Percentiles rank a stretch among this genome's conserved stretches.
phyloP scores from a whole-genome alignment of 2,888 invertebrate species.

The Zaprionus obscuricornis region DNA sequence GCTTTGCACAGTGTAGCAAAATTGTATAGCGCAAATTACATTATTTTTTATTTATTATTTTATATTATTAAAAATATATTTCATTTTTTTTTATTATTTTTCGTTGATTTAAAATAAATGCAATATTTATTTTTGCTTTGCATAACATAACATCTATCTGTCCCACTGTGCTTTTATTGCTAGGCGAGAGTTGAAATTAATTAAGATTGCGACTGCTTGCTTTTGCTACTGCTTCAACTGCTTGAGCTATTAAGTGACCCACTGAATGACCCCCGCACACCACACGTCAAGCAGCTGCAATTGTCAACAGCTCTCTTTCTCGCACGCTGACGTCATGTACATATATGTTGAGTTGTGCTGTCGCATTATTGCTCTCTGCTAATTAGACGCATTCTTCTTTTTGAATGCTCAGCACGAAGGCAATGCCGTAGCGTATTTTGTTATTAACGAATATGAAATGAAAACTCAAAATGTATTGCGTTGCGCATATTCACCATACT shows the following conservation, averaged over 20 bases:
- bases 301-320: constrained; percentile 32
- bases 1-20: neutral
- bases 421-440: constrained; percentile 23
- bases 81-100: neutral
- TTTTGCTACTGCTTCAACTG: constrained; percentile 24
- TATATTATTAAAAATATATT: too few species aligned
- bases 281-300: constrained; percentile 39
- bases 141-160: neutral
- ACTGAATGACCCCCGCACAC: constrained; percentile 28
- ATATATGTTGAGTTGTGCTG: neutral
- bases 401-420: constrained; percentile 51
- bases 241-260: constrained; percentile 66
- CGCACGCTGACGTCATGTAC: constrained; percentile 51
- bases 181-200: constrained; percentile 48
- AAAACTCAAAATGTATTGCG: constrained; percentile 37
- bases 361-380: constrained; percentile 17
- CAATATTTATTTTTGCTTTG: too few species aligned
- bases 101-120: neutral
- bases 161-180: constrained; percentile 29
- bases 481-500: constrained; percentile 39
- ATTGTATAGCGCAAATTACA: neutral
- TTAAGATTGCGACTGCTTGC: constrained; percentile 53
- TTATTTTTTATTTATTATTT: neutral
- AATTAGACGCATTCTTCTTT: constrained; percentile 53
- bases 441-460: constrained; percentile 46